These are phyloP conservation scores for Choloepus didactylus DNA, from an alignment of 2,797 vertebrate species.

Conservation along the genomic window DNA sequence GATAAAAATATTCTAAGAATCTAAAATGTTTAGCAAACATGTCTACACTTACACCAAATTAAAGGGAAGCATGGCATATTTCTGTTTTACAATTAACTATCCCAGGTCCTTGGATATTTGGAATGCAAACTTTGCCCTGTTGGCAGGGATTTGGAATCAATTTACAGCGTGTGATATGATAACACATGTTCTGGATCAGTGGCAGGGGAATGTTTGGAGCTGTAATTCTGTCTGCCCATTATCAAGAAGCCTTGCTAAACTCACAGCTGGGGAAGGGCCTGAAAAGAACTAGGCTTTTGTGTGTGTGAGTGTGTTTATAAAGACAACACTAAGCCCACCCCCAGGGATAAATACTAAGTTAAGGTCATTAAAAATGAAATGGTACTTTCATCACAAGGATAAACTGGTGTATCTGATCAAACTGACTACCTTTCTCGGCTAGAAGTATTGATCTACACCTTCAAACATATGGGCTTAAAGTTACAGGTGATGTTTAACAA, in stretches of 20 bases:
- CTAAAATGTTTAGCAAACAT: constrained; percentile 6
- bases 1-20: constrained; percentile 55
- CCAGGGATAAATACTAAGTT: constrained; percentile 66
- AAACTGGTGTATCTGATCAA: background rate
- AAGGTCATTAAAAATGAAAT: constrained; percentile 74
- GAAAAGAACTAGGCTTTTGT: constrained; percentile 42
- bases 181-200: background rate
- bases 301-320: background rate
- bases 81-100: background rate
- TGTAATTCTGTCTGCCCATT: constrained; percentile 77
- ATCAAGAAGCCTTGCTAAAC: constrained; percentile 44
- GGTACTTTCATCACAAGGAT: constrained; percentile 20
- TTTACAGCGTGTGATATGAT: constrained; percentile 56
- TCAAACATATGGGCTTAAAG: constrained; percentile 56
- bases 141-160: constrained; percentile 45
- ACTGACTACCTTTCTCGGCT: constrained; percentile 51
- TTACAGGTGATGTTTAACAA: constrained; percentile 55
- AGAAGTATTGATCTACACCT: constrained; percentile 6
- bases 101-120: constrained; percentile 7
- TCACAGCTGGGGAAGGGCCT: constrained; percentile 60
- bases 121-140: background rate
- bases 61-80: constrained; percentile 38
- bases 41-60: background rate
- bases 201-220: constrained; percentile 66
- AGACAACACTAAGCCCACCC: constrained; percentile 64